Conservation (phyloP, 1,140 invertebrate genomes). For the Cotesia vestalis region DNA sequence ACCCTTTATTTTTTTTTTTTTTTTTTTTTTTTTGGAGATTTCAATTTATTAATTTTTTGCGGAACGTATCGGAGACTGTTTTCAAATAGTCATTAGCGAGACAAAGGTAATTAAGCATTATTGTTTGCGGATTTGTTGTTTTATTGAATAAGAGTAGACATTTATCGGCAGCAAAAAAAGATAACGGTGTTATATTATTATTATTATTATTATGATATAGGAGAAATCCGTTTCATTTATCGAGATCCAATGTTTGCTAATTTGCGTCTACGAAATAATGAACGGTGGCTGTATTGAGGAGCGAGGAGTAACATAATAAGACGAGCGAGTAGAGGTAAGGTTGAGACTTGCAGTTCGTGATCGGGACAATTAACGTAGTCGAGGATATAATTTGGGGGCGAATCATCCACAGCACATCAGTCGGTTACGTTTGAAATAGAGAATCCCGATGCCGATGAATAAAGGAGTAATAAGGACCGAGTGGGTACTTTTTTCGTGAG, state of each 20-base stretch:
- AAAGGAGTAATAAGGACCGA: neutral
- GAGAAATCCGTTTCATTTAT: neutral
- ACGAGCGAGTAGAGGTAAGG: neutral
- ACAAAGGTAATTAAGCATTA: too few species aligned
- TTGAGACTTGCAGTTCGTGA: conserved; percentile 22
- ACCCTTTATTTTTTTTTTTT: too few species aligned
- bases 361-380: conserved; percentile 31
- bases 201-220: too few species aligned
- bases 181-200: conserved; percentile 6
- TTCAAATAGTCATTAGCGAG: too few species aligned
- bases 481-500: conserved; percentile 15
- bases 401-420: neutral
- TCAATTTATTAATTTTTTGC: too few species aligned
- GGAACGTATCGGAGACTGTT: too few species aligned
- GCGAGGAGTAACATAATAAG: neutral
- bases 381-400: conserved; percentile 21
- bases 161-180: neutral
- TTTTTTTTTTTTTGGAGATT: too few species aligned
- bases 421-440: conserved; percentile 12
- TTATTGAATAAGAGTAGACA: neutral
- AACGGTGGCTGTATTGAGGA: neutral
- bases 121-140: neutral
- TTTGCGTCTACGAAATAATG: conserved; percentile 20
- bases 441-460: neutral
- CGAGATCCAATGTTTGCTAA: conserved; percentile 6